A percentile compares a stretch with the other conserved stretches of the same genome.
These are phyloP conservation scores for Paedocypris sp. DNA, from an alignment of 2,113 vertebrate genomes.

Conservation along the genomic window DNA sequence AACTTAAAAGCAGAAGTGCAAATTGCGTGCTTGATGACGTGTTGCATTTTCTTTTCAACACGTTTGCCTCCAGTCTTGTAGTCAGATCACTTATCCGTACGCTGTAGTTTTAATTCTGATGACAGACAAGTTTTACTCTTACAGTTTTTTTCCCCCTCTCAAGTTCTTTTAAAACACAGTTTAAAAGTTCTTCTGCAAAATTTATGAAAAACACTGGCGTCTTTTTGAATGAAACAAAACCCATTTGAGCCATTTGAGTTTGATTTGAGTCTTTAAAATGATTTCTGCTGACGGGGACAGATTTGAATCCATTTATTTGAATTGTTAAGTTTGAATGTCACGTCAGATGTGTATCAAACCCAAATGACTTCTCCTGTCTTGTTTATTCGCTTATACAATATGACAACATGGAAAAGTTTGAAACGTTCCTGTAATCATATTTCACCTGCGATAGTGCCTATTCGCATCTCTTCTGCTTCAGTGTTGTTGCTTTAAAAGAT, in stretches of 20 bases:
- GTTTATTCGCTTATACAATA: constrained; percentile 42
- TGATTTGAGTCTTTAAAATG: neutral
- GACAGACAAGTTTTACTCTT: constrained; percentile 24
- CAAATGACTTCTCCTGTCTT: constrained; percentile 44
- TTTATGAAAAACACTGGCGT: neutral
- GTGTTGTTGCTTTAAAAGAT: constrained; percentile 47
- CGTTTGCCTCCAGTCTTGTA: constrained; percentile 29
- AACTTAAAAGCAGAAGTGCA: neutral
- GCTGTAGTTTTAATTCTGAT: constrained; percentile 23
- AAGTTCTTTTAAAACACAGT: constrained; percentile 2
- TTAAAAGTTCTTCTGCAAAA: neutral
- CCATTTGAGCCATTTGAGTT: neutral
- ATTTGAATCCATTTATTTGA: neutral
- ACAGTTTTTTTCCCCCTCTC: neutral
- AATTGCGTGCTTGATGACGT: constrained; percentile 20
- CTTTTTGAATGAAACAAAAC: neutral
- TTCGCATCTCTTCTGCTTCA: constrained; percentile 52
- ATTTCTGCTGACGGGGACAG: neutral
- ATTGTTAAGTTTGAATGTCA: neutral
- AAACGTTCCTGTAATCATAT: constrained; percentile 47
- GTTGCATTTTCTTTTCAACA: constrained; percentile 29
- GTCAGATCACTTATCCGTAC: constrained; percentile 31
- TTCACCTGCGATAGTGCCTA: constrained; percentile 40
- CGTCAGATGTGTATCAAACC: constrained; percentile 42
- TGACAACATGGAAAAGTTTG: constrained; percentile 47